Evolutionary conservation across 2,797 vertebrate genomes (phyloP), one percentile per base, ranked within the genome.

Genomic region (Dicrostonyx torquatus): DNA sequence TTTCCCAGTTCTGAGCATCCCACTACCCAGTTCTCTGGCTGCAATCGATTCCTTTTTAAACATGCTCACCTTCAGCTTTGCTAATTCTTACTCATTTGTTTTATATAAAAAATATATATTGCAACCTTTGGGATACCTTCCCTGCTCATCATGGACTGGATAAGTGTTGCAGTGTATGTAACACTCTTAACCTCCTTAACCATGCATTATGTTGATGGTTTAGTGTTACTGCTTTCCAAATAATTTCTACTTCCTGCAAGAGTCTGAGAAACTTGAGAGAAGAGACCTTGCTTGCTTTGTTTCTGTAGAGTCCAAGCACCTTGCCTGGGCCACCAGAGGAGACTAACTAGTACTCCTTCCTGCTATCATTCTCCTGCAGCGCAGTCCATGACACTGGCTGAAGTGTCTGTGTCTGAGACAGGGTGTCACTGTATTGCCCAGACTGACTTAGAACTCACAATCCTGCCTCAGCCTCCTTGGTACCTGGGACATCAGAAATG

Each of bases 61-160:
- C 17, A 66, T 66, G 50, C 11, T 72, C 24, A 92, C 4, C 20
- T 29, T 91, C 84, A 77, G 37, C 15, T 45, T 84, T 91, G 20
- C n/a, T 85, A 78, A 79, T 95, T 92, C 40, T 89, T 89, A 72
- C 7, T 72, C 9, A 34, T 86, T 43, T n/a, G 64, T 48, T 85
- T 87, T 17, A 26, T 37, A 18, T 53, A 37, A 40, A 34, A 55
- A 50, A 26, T 15, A 73, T 15, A 73, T 66, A 34, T 73, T 11
- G 48, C 20, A 29, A 45, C 14, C 31, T 55, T 18, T 83, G 13
- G 66, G 58, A 91, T 45, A 3, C 18, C 24, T 87, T 64, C n/a
- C 7, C 50, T 53, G n/a, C 40, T 17, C n/a, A 3, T 31, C 43
- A 62, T 50, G 60, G n/a, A 77, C 34, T 20, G 24, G 53, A 50